phyloP scores from a whole-genome alignment of 2,113 vertebrate genomes.

The rat (Rattus norvegicus) region GRCr8 NC_086034.1:8473501-8474000 shows the following conservation, averaged over 20 bases:
- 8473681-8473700: not conserved
- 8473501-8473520: not conserved
- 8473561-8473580: not conserved
- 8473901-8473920: not conserved
- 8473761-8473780: too few relatives aligned
- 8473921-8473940: not conserved
- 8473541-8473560: not conserved
- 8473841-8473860: not conserved
- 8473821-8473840: not conserved
- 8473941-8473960: not conserved
- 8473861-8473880: not conserved
- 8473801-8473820: not conserved
- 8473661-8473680: not conserved
- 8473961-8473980: not conserved
- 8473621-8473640: not conserved
- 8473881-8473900: not conserved
- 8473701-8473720: fast-evolving
- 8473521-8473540: not conserved
- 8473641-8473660: not conserved
- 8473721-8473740: not conserved
- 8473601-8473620: not conserved
- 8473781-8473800: not conserved
- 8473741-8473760: not conserved
- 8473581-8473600: not conserved
- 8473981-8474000: not conserved